A percentile compares a stretch with the other conserved stretches of the same genome.
phyloP scores from a whole-genome alignment of 2,113 vertebrate genomes.

The Pelmatolapia mariae region DNA sequence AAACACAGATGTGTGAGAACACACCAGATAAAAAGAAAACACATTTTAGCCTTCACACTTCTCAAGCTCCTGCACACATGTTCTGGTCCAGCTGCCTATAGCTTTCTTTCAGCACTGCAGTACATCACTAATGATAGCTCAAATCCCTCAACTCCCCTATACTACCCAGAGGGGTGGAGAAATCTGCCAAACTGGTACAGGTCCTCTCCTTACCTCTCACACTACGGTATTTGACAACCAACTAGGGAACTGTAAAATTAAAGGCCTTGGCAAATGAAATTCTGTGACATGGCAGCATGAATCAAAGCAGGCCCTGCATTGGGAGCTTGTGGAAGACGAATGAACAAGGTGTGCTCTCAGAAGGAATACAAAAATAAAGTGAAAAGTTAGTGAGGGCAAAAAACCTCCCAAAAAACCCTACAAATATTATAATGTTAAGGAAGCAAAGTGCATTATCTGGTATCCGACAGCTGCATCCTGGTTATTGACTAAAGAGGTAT shows the following conservation, averaged over 20 bases:
- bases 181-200: slow-evolving; percentile 45
- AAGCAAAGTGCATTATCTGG: background rate
- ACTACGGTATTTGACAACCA: slow-evolving; percentile 48
- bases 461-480: background rate
- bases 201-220: slow-evolving; percentile 35
- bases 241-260: slow-evolving; percentile 49
- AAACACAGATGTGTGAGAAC: slow-evolving; percentile 32
- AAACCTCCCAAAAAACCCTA: background rate
- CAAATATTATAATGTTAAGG: background rate
- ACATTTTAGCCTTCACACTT: background rate
- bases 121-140: slow-evolving; percentile 56
- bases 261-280: slow-evolving; percentile 59
- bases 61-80: background rate
- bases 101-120: slow-evolving; percentile 30
- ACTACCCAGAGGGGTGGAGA: slow-evolving; percentile 36
- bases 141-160: slow-evolving; percentile 32
- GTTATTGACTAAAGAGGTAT: slow-evolving; percentile 18
- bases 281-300: slow-evolving; percentile 44
- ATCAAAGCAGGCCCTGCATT: slow-evolving; percentile 42
- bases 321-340: slow-evolving; percentile 19
- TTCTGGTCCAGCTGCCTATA: slow-evolving; percentile 3
- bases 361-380: slow-evolving; percentile 15
- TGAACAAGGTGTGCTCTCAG: background rate
- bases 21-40: background rate
- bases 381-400: background rate